These are phyloP conservation scores for Polypterus bichir DNA, from an alignment of 2,113 vertebrate genomes.

Conservation along the genomic window DNA sequence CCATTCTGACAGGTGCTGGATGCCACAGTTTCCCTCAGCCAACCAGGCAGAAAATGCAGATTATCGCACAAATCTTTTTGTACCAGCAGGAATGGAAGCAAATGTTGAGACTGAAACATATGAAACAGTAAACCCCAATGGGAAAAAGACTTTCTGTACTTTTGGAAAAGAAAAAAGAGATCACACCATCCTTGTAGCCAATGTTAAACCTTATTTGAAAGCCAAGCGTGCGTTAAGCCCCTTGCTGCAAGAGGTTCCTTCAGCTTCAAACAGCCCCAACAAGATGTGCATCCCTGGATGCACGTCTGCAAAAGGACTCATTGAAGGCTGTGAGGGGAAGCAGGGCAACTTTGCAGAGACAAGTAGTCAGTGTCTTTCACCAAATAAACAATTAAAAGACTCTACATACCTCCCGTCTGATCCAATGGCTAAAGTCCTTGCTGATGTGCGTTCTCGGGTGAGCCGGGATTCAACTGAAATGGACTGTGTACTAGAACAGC, in stretches of 20 bases:
- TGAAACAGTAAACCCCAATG: constrained; percentile 84
- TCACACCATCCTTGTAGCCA: constrained; percentile 96
- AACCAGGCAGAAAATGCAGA: constrained; percentile 90
- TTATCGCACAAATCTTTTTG: constrained; percentile 98
- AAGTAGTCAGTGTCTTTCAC: constrained; percentile 79
- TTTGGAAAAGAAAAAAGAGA: constrained; percentile 97
- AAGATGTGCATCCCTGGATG: constrained; percentile 81
- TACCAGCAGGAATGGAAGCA: constrained; percentile 84
- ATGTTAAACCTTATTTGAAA: constrained; percentile 98
- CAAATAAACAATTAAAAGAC: constrained; percentile 77
- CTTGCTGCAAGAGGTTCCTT: constrained; percentile 90
- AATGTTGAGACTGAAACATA: constrained; percentile 88
- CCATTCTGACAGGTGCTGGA: constrained; percentile 98
- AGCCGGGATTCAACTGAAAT: constrained; percentile 60
- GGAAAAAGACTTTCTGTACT: constrained; percentile 99
- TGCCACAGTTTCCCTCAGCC: constrained; percentile 90
- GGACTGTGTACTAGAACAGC: constrained; percentile 60
- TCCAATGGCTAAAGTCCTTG: constrained; percentile 64
- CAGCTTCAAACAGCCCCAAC: constrained; percentile 82
- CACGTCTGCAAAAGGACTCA: constrained; percentile 75
- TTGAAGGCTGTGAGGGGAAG: constrained; percentile 83
- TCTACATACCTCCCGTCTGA: constrained; percentile 55
- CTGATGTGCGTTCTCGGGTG: constrained; percentile 55
- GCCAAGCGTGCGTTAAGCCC: constrained; percentile 96
- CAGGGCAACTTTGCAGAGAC: constrained; percentile 65